A percentile compares a stretch with the other conserved stretches of the same genome.
These are phyloP conservation scores for Sycophila sp. DNA, from an alignment of 1,140 invertebrate genomes.

Conservation along the genomic window DNA sequence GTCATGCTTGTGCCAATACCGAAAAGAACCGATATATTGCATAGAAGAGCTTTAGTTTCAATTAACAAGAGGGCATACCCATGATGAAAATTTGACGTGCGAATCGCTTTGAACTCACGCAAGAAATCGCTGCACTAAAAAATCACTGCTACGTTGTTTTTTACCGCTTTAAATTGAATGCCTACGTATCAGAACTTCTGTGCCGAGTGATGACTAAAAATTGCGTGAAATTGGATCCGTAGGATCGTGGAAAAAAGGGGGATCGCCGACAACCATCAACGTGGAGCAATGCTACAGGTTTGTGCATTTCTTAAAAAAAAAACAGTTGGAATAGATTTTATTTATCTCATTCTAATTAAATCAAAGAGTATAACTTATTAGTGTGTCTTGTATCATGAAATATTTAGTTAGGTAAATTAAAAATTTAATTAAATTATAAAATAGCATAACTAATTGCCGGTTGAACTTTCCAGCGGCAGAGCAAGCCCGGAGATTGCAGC, in stretches of 20 bases:
- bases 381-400: too few species aligned
- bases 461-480: constrained; percentile 3
- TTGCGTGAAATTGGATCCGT: neutral
- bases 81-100: neutral
- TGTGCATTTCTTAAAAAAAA: neutral
- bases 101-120: neutral
- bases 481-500: neutral
- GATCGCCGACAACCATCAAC: neutral
- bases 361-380: too few species aligned
- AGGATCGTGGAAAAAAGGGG: neutral
- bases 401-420: too few species aligned
- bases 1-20: constrained; percentile 45
- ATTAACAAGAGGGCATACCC: neutral
- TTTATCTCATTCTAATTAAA: too few species aligned
- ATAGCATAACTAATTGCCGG: too few species aligned
- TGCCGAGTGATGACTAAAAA: neutral
- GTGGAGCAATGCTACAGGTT: constrained; percentile 22
- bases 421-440: too few species aligned
- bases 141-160: neutral
- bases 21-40: neutral
- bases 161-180: neutral
- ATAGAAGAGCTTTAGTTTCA: neutral
- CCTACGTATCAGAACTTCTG: neutral
- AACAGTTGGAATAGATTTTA: too few species aligned
- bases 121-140: neutral